A percentile compares a stretch with the other conserved stretches of the same genome.
Evolutionary conservation across 2,888 invertebrate genomes (phyloP).

Genomic region (Dryadula phaetusa): DNA sequence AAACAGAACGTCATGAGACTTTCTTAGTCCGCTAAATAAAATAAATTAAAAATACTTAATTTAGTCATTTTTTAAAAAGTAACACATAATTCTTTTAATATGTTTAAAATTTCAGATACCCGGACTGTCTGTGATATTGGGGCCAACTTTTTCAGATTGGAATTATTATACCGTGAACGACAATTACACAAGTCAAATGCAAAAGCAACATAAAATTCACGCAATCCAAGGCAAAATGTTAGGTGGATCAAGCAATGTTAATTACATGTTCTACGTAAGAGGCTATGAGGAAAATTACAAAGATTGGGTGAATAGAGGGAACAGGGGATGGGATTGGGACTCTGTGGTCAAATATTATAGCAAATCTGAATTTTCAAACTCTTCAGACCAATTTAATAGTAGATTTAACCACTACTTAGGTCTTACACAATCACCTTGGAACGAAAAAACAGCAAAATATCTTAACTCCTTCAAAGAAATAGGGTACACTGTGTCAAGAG

Average conservation of each 20-base stretch:
- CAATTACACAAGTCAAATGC: constrained; percentile 57
- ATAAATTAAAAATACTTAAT: too few relatives aligned
- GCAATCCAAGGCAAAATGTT: constrained; percentile 86
- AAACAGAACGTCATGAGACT: too few relatives aligned
- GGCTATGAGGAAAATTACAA: constrained; percentile 87
- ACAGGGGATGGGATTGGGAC: constrained; percentile 68
- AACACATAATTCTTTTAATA: too few relatives aligned
- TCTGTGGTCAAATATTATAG: constrained; percentile 59
- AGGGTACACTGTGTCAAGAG: constrained; percentile 55
- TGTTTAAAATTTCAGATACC: constrained; percentile 58
- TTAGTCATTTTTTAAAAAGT: too few relatives aligned
- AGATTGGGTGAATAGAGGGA: constrained; percentile 87
- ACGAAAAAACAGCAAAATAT: constrained; percentile 63
- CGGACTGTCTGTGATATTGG: constrained; percentile 55
- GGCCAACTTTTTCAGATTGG: constrained; percentile 58
- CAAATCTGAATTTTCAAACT: constrained; percentile 56
- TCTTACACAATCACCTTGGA: constrained; percentile 58
- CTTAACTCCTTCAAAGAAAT: constrained; percentile 57
- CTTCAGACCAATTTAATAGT: constrained; percentile 46
- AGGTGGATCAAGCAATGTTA: constrained; percentile 87
- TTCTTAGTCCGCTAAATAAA: too few relatives aligned
- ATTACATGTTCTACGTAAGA: constrained; percentile 87
- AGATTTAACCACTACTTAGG: constrained; percentile 59
- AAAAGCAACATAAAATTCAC: constrained; percentile 51
- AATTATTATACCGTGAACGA: constrained; percentile 57